Conservation (phyloP, 1,140 invertebrate genomes). For the Steinernema feltiae region DNA sequence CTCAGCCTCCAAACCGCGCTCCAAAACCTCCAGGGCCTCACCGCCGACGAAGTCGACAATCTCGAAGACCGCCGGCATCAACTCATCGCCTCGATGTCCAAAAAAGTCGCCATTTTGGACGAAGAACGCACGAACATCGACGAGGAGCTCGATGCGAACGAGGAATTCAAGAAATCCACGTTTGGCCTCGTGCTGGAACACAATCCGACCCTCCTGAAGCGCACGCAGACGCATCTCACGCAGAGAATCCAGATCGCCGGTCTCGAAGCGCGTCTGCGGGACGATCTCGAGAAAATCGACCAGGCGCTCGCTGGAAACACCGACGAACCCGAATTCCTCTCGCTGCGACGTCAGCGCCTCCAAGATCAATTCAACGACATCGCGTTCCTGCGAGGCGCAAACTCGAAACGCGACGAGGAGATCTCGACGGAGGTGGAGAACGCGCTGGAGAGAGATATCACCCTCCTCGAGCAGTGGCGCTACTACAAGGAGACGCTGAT, state of each 20-base stretch:
- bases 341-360: neutral
- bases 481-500: constrained; percentile 11
- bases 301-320: neutral
- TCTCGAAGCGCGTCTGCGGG: neutral
- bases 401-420: neutral
- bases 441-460: neutral
- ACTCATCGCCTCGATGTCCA: constrained; percentile 9
- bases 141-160: constrained; percentile 15
- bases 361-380: constrained; percentile 6
- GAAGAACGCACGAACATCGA: constrained; percentile 1
- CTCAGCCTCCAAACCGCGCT: constrained; percentile 11
- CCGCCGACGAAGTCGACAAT: constrained; percentile 8
- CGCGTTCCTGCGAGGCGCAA: neutral
- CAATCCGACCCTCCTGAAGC: neutral
- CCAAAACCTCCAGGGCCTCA: neutral
- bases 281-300: neutral
- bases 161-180: neutral
- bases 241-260: neutral
- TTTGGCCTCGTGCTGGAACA: neutral
- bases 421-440: neutral
- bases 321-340: neutral
- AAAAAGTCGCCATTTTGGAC: constrained; percentile 6
- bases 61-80: neutral
- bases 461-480: neutral
- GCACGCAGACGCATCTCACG: neutral